Evolutionary conservation across 2,888 invertebrate species (phyloP).

Genomic region (Ormyrus thymus): DNA sequence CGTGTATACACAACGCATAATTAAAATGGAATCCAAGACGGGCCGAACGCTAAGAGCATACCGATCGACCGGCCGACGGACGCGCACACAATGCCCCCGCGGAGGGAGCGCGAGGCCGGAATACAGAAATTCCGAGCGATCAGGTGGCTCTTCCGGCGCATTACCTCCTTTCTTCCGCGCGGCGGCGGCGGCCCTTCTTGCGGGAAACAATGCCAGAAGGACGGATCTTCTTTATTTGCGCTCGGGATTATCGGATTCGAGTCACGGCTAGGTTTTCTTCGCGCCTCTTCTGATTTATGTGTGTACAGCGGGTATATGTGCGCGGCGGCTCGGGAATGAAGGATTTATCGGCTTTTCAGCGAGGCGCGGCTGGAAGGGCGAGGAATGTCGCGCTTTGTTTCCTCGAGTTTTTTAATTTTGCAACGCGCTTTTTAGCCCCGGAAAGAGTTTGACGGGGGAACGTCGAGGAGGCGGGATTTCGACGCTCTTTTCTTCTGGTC

Average conservation of each 20-base stretch:
- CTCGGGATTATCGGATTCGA: constrained; percentile 22
- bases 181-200: no score
- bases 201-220: constrained; percentile 10
- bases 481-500: no score
- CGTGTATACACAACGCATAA: constrained; percentile 23
- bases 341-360: no score
- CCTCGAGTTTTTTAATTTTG: no score
- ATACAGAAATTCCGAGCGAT: constrained; percentile 14
- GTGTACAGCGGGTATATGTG: no score
- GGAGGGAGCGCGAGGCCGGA: constrained; percentile 3
- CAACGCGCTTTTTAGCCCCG: no score
- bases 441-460: no score
- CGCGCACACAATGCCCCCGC: constrained; percentile 10
- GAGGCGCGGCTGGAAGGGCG: no score
- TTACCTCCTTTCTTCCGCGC: background rate
- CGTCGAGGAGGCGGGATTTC: no score
- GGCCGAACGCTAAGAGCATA: constrained; percentile 30
- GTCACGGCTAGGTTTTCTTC: background rate
- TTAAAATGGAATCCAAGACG: constrained; percentile 26
- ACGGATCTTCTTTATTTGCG: constrained; percentile 35
- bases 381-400: no score
- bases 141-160: constrained; percentile 1
- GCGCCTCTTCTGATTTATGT: background rate
- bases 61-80: constrained; percentile 24
- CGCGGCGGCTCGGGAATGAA: no score